phyloP scores from a whole-genome alignment of 2,797 vertebrate species.

The Sylvilagus floridanus region DNA sequence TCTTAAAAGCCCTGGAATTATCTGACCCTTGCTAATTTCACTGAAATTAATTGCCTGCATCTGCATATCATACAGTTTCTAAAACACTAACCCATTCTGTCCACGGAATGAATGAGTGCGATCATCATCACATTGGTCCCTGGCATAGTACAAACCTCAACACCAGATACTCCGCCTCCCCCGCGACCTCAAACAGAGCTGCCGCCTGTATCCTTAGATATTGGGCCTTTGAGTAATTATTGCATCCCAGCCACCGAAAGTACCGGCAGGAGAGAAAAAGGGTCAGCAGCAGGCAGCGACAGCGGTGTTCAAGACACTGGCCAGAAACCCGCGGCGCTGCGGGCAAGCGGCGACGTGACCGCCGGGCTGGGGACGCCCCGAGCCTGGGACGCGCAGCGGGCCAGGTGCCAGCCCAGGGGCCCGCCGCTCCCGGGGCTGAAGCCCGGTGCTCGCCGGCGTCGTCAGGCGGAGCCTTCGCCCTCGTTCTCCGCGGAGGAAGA shows the following conservation, averaged over 20 bases:
- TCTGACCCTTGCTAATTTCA: not conserved
- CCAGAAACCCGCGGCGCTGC: not conserved
- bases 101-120: not conserved
- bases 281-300: not conserved
- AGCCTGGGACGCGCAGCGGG: slow-evolving; percentile 53
- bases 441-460: not conserved
- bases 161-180: not conserved
- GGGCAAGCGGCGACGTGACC: slow-evolving; percentile 42
- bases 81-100: not conserved
- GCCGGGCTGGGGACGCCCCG: slow-evolving; percentile 44
- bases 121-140: not conserved
- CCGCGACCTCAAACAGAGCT: not conserved
- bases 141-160: not conserved
- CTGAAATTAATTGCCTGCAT: not conserved
- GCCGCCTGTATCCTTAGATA: not conserved
- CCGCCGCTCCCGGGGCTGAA: slow-evolving; percentile 45
- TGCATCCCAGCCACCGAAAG: not conserved
- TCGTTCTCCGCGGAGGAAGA: slow-evolving; percentile 55
- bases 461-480: slow-evolving; percentile 41
- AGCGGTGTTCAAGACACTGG: slow-evolving; percentile 60
- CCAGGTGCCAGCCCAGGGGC: not conserved
- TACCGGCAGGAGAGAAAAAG: not conserved
- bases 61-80: not conserved
- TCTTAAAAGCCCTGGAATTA: not conserved
- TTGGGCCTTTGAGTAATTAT: not conserved